These are phyloP conservation scores for Synergus japonicus DNA, from an alignment of 2,888 invertebrate genomes.

Conservation along the genomic window DNA sequence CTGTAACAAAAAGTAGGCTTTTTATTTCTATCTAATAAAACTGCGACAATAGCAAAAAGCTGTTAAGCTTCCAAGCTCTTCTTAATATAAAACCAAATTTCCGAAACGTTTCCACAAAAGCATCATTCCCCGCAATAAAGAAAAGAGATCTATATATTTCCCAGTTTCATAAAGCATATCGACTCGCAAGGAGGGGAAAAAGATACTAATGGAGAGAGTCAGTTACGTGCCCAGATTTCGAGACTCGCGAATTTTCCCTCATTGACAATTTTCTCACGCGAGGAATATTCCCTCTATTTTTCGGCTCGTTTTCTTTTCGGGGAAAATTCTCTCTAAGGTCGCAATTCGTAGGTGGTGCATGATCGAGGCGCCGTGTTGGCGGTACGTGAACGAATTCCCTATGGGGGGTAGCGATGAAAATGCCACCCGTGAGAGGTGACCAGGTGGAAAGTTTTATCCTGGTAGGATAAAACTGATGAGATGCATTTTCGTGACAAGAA, in stretches of 20 bases:
- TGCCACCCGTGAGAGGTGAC: slow-evolving; percentile 58
- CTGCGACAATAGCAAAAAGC: too few relatives aligned
- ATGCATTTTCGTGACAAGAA: slow-evolving; percentile 65
- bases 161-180: slow-evolving; percentile 19
- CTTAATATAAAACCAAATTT: slow-evolving; percentile 3
- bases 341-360: slow-evolving; percentile 58
- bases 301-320: slow-evolving; percentile 46
- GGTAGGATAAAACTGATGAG: slow-evolving; percentile 61
- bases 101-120: background rate
- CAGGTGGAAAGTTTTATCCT: slow-evolving; percentile 59
- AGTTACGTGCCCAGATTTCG: slow-evolving; percentile 33
- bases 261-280: slow-evolving; percentile 31
- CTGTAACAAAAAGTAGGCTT: too few relatives aligned
- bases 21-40: too few relatives aligned
- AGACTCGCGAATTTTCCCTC: background rate
- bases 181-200: slow-evolving; percentile 22
- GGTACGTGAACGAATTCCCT: slow-evolving; percentile 61
- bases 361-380: slow-evolving; percentile 44
- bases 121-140: slow-evolving; percentile 5
- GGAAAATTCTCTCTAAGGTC: slow-evolving; percentile 55
- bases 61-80: background rate
- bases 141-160: background rate
- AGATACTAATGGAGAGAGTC: slow-evolving; percentile 31
- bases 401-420: slow-evolving; percentile 51
- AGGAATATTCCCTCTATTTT: slow-evolving; percentile 28